phyloP scores from a whole-genome alignment of 1,140 invertebrate species.

The Platyura marginata region DNA sequence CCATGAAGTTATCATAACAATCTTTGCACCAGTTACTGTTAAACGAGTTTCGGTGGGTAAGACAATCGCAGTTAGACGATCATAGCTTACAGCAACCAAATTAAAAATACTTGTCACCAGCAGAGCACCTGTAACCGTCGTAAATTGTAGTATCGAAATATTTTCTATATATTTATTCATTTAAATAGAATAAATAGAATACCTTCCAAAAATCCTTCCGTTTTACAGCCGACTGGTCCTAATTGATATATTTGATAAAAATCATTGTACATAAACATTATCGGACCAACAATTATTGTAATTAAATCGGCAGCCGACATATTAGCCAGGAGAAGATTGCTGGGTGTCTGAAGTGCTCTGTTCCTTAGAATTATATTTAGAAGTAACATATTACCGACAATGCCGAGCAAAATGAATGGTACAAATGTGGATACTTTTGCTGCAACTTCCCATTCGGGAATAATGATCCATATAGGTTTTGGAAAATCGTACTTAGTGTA shows the following conservation, averaged over 20 bases:
- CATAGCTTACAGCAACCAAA: slow-evolving; percentile 61
- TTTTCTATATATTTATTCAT: not conserved
- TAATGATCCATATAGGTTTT: slow-evolving; percentile 37
- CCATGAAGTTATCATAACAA: slow-evolving; percentile 48
- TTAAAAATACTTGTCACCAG: slow-evolving; percentile 55
- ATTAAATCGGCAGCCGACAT: slow-evolving; percentile 58
- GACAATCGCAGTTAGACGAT: slow-evolving; percentile 60
- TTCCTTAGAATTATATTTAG: slow-evolving; percentile 46
- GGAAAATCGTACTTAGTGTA: slow-evolving; percentile 29
- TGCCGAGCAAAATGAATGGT: slow-evolving; percentile 41
- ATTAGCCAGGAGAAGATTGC: slow-evolving; percentile 62
- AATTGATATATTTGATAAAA: slow-evolving; percentile 59
- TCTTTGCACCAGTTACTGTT: slow-evolving; percentile 33
- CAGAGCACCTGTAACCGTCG: slow-evolving; percentile 32
- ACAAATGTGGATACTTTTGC: slow-evolving; percentile 38
- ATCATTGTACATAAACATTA: slow-evolving; percentile 47
- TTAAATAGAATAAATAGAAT: slow-evolving; percentile 8
- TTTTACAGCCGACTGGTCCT: slow-evolving; percentile 41
- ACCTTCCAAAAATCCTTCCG: slow-evolving; percentile 51
- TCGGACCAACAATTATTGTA: slow-evolving; percentile 53
- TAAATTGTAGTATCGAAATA: slow-evolving; percentile 1
- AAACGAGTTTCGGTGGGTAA: slow-evolving; percentile 46
- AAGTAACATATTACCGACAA: slow-evolving; percentile 52
- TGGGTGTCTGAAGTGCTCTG: slow-evolving; percentile 48
- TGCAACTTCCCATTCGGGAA: slow-evolving; percentile 34